Evolutionary conservation across 2,113 vertebrate species (phyloP).

Genomic region (Bostrychus sinensis): DNA sequence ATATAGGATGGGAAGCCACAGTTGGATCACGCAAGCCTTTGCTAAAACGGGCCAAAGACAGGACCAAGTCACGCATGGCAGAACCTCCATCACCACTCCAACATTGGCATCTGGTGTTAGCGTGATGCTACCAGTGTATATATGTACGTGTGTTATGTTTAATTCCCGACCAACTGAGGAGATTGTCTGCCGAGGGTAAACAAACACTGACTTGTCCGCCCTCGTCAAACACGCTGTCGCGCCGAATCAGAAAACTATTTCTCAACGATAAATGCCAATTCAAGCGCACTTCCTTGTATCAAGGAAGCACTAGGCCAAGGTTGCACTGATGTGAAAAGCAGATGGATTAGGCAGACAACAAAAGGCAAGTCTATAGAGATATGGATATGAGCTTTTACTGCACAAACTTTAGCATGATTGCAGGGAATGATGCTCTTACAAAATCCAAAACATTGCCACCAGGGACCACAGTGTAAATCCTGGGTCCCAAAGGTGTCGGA

Average conservation of each 20-base stretch:
- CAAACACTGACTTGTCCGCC: slow-evolving; percentile 53
- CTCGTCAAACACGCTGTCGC: slow-evolving; percentile 34
- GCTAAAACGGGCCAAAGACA: slow-evolving; percentile 62
- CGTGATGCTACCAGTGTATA: slow-evolving; percentile 46
- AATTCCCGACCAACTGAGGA: slow-evolving; percentile 43
- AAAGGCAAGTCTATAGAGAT: background rate
- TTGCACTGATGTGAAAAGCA: background rate
- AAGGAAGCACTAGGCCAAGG: background rate
- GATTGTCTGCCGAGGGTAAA: slow-evolving; percentile 51
- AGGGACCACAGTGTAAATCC: background rate
- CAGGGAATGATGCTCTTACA: background rate
- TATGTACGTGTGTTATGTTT: slow-evolving; percentile 36
- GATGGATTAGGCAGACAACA: background rate
- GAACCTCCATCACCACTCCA: slow-evolving; percentile 47
- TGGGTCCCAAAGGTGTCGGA: background rate
- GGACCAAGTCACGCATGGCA: slow-evolving; percentile 60
- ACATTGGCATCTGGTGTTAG: slow-evolving; percentile 67
- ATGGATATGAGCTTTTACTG: too few relatives aligned
- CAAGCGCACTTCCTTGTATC: background rate
- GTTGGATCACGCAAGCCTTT: slow-evolving; percentile 62
- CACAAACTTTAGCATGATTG: background rate
- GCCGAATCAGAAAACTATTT: slow-evolving; percentile 24
- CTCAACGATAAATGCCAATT: slow-evolving; percentile 16
- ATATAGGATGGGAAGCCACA: slow-evolving; percentile 35
- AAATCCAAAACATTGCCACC: background rate